phyloP scores from a whole-genome alignment of 2,113 vertebrate species.

The Piliocolobus tephrosceles region DNA sequence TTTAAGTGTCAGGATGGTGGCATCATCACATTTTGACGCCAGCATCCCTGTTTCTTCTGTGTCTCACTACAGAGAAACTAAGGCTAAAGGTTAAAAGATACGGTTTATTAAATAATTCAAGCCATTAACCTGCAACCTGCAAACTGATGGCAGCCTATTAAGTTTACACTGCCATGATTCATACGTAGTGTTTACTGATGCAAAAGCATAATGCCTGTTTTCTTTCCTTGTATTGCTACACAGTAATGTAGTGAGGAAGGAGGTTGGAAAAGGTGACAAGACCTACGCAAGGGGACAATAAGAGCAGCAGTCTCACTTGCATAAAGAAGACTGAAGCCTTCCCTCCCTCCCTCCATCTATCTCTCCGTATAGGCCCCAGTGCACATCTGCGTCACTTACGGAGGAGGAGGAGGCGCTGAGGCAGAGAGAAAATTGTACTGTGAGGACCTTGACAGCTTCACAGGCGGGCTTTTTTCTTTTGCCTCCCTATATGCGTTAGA shows the following conservation, averaged over 20 bases:
- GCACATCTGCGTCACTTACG: constrained; percentile 83
- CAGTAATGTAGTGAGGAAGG: background rate
- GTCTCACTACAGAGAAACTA: constrained; percentile 34
- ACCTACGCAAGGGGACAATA: constrained; percentile 59
- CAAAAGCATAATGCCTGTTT: constrained; percentile 39
- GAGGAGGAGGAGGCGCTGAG: constrained; percentile 76
- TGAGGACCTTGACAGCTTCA: constrained; percentile 83
- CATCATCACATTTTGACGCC: constrained; percentile 62
- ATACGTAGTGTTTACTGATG: constrained; percentile 48
- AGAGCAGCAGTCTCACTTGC: constrained; percentile 77
- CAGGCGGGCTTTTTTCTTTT: constrained; percentile 53
- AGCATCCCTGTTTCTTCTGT: background rate
- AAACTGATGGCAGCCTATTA: constrained; percentile 61
- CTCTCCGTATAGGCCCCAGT: constrained; percentile 72
- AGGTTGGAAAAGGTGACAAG: constrained; percentile 58
- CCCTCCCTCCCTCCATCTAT: constrained; percentile 57
- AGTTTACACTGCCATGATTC: constrained; percentile 58
- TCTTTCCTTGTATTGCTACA: constrained; percentile 55
- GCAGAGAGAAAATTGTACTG: constrained; percentile 79
- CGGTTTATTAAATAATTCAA: constrained; percentile 74
- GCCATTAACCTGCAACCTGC: constrained; percentile 81
- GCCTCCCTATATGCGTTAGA: constrained; percentile 20
- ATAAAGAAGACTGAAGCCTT: constrained; percentile 70
- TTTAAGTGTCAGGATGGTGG: constrained; percentile 61
- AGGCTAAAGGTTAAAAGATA: constrained; percentile 76